Base-by-base conservation (phyloP, 2,113 vertebrate species). In the Platanista minor region DNA sequence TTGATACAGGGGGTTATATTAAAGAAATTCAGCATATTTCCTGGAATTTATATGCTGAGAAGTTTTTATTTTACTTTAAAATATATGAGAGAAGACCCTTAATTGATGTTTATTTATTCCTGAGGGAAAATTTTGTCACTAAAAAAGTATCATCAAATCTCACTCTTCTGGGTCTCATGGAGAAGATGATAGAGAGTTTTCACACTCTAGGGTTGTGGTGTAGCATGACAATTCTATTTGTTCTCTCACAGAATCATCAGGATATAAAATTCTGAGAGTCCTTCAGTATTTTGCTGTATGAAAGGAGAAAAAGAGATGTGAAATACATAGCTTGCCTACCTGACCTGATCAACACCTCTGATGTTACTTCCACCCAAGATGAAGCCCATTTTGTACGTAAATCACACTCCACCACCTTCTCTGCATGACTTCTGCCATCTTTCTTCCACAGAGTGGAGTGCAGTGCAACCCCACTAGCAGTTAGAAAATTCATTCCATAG, bases 1-100 rank as follows among this genome's bases (percentile, higher is more conserved):
- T 33, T 11, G 15, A 18, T 8, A 4, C 6, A 7, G 27, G 4
- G 0, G 46, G 29, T 9, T 36, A 25, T 17, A 7, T 17, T 74
- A 25, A 54, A 20, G 21, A 57, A 62, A 33, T 41, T 29, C 36
- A 71, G 7, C 36, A 62, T 62, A 17, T 52, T 88, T 54, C 23
- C 29, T 93, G 43, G 33, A n/a, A 67, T 62, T 52, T 77, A 13
- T 29, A 39, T 43, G 29, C 88, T 43, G 27, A 69, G 41, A 43
- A 49, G 4, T 0, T 67, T 74, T 62, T n/a, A 27, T 62, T 69
- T 64, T n/a, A 36, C 59, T 85, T 52, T 46, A 20, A 74, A 75
- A 87, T 72, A 29, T 12, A 64, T 23, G 14, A 52, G 3, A 36
- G n/a, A 67, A 57, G 43, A 69, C 33, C 66, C 49, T 75, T 33